phyloP scores from a whole-genome alignment of 2,113 vertebrate species.

The Muntiacus reevesi region DNA sequence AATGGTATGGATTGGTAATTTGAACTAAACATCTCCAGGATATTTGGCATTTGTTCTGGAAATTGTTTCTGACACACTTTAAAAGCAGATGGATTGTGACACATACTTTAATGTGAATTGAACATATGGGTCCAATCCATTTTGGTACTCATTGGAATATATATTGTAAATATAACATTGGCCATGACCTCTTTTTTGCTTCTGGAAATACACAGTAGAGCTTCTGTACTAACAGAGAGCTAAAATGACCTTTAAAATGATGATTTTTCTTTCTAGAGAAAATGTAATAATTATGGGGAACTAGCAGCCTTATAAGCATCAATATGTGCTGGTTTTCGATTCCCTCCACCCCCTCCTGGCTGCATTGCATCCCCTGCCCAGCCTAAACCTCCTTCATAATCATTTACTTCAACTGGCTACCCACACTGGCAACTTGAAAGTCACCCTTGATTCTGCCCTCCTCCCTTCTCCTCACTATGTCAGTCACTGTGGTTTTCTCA shows the following conservation, averaged over 20 bases:
- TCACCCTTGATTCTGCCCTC: background rate
- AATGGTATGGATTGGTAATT: background rate
- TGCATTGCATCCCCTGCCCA: background rate
- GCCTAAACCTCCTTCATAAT: background rate
- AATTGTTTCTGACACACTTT: constrained; percentile 36
- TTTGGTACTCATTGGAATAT: background rate
- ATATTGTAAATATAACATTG: background rate
- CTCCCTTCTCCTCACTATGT: background rate
- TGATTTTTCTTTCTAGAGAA: background rate
- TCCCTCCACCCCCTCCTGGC: background rate
- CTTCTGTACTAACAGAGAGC: background rate
- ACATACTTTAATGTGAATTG: constrained; percentile 13
- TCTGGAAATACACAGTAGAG: constrained; percentile 44
- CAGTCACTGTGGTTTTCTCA: background rate
- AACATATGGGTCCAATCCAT: background rate
- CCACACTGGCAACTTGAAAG: background rate
- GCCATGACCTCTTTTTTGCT: constrained; percentile 22
- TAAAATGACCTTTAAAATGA: constrained; percentile 24
- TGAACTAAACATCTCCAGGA: background rate
- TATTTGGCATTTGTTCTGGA: constrained; percentile 20
- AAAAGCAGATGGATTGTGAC: constrained; percentile 1
- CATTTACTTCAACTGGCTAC: background rate
- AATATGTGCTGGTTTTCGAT: no score
- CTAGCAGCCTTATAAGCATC: background rate
- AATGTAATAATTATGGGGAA: background rate